Evolutionary conservation across 2,113 vertebrate species (phyloP).

Genomic region (Megaleporinus macrocephalus): DNA sequence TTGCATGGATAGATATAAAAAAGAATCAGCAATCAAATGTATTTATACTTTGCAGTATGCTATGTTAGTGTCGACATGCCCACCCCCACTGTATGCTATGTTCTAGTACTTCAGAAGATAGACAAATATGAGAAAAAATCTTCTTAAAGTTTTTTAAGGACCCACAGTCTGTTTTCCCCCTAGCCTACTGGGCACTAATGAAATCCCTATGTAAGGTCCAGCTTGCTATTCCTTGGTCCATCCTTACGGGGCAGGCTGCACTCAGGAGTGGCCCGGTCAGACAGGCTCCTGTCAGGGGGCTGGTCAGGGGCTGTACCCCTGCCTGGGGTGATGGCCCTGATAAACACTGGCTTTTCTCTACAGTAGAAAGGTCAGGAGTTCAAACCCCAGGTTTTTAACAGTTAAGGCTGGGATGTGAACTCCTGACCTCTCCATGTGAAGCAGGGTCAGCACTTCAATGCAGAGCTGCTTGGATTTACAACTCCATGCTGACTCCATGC

Average conservation of each 20-base stretch:
- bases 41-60: too few species aligned
- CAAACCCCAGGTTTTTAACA: slow-evolving; percentile 74
- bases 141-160: too few species aligned
- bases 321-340: slow-evolving; percentile 64
- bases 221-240: slow-evolving; percentile 28
- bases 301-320: slow-evolving; percentile 41
- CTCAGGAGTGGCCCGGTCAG: slow-evolving; percentile 19
- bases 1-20: too few species aligned
- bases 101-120: too few species aligned
- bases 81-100: too few species aligned
- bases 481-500: slow-evolving; percentile 80
- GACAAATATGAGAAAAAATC: too few species aligned
- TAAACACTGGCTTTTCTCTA: slow-evolving; percentile 71
- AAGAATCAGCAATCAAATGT: too few species aligned
- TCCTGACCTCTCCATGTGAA: slow-evolving; percentile 74
- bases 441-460: slow-evolving; percentile 69
- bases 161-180: background rate
- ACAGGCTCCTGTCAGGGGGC: slow-evolving; percentile 26
- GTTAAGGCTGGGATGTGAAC: slow-evolving; percentile 78
- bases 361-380: slow-evolving; percentile 80
- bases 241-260: slow-evolving; percentile 62
- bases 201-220: slow-evolving; percentile 12
- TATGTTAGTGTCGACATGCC: too few species aligned
- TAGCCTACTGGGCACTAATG: background rate
- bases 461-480: slow-evolving; percentile 80